A percentile compares a stretch with the other conserved stretches of the same genome.
phyloP scores from a whole-genome alignment of 2,888 invertebrate species.

The Pyrrhia umbra region DNA sequence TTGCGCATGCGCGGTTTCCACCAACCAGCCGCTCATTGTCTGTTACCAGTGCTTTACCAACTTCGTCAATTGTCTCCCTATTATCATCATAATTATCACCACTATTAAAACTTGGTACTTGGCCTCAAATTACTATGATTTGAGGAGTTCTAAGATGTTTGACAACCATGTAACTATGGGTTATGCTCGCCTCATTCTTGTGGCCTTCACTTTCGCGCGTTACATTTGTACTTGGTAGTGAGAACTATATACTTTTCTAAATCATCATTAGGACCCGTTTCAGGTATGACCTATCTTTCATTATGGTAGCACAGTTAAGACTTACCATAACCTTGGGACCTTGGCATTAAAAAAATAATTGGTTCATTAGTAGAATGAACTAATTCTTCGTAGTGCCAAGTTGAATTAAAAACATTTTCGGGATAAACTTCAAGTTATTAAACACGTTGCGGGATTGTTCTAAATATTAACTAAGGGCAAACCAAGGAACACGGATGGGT shows the following conservation, averaged over 20 bases:
- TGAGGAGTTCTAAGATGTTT: slow-evolving; percentile 7
- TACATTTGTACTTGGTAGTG: not conserved
- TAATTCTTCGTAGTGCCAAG: no score
- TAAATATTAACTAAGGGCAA: no score
- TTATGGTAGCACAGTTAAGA: no score
- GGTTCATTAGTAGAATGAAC: no score
- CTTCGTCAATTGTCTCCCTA: not conserved
- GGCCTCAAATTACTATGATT: slow-evolving; percentile 11
- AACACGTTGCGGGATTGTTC: no score
- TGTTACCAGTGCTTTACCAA: not conserved
- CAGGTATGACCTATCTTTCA: not conserved
- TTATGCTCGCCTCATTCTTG: not conserved
- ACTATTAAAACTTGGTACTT: slow-evolving; percentile 8
- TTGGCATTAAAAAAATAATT: no score
- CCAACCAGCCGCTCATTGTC: slow-evolving; percentile 2
- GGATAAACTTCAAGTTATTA: no score
- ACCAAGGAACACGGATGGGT: no score
- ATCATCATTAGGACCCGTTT: not conserved
- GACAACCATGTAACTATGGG: slow-evolving; percentile 3
- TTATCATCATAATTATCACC: slow-evolving; percentile 22
- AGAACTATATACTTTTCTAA: not conserved
- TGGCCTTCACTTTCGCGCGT: slow-evolving; percentile 1
- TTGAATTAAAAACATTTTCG: no score
- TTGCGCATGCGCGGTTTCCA: not conserved
- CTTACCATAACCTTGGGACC: no score